A percentile compares a stretch with the other conserved stretches of the same genome.
Evolutionary conservation across 2,888 invertebrate genomes (phyloP).

Genomic region (Deilephila elpenor): DNA sequence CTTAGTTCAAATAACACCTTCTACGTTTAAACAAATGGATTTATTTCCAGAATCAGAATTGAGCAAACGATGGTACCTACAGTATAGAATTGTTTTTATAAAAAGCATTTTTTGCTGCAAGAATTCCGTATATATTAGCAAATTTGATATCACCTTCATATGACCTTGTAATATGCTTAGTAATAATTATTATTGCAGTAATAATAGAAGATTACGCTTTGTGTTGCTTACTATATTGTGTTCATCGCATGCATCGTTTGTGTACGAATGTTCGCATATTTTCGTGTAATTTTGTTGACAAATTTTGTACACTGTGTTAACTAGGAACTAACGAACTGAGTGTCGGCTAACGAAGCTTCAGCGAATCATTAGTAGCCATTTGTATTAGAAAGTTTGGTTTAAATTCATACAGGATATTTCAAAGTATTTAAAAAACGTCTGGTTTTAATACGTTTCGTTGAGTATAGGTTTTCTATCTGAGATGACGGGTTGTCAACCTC

Average conservation of each 20-base stretch:
- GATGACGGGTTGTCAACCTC: too few relatives aligned
- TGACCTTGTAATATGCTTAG: too few relatives aligned
- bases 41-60: neutral
- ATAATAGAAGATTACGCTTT: too few relatives aligned
- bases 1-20: too few relatives aligned
- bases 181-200: too few relatives aligned
- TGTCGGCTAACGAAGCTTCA: constrained; percentile 11
- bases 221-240: neutral
- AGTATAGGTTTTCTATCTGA: too few relatives aligned
- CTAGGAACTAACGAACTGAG: constrained; percentile 15
- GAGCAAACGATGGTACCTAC: neutral
- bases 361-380: constrained; percentile 8
- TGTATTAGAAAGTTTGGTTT: constrained; percentile 14
- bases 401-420: neutral
- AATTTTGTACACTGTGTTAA: constrained; percentile 11
- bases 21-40: too few relatives aligned
- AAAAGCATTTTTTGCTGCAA: neutral
- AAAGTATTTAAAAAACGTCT: too few relatives aligned
- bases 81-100: neutral
- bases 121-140: neutral
- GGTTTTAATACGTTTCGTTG: too few relatives aligned
- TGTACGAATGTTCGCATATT: constrained; percentile 18
- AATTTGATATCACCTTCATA: neutral
- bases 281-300: constrained; percentile 22
- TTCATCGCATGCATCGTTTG: neutral